These are phyloP conservation scores for Typhlichthys subterraneus DNA, from an alignment of 2,797 vertebrate genomes.

Conservation along the genomic window DNA sequence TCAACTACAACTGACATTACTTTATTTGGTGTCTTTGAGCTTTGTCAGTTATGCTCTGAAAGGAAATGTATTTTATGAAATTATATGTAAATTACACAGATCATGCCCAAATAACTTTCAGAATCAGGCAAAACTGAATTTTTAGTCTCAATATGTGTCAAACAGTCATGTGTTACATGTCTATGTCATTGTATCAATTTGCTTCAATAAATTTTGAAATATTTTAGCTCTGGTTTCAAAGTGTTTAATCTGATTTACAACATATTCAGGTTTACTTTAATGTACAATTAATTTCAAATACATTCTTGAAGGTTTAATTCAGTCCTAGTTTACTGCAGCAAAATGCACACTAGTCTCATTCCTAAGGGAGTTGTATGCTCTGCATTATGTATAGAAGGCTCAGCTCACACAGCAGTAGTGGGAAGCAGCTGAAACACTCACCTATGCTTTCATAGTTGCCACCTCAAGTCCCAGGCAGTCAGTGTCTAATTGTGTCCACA, in stretches of 20 bases:
- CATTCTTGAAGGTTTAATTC: conserved; percentile 1
- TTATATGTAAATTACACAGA: conserved; percentile 6
- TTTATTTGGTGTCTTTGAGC: conserved; percentile 23
- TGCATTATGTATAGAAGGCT: conserved; percentile 56
- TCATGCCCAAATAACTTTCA: conserved; percentile 26
- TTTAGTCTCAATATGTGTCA: conserved; percentile 10
- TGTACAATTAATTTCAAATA: conserved; percentile 4
- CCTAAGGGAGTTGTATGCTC: conserved; percentile 38
- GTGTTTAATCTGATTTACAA: not conserved
- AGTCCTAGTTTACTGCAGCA: conserved; percentile 6
- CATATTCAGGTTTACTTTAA: not conserved
- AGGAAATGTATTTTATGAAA: conserved; percentile 19
- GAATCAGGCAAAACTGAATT: conserved; percentile 26
- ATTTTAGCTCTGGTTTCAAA: conserved; percentile 31
- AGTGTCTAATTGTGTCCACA: too few species aligned
- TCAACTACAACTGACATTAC: conserved; percentile 14
- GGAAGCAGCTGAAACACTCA: conserved; percentile 9
- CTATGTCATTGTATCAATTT: conserved; percentile 53
- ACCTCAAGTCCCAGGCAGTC: too few species aligned
- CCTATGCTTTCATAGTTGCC: conserved; percentile 2
- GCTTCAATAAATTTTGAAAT: conserved; percentile 55
- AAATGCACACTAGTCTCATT: conserved; percentile 36
- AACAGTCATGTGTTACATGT: conserved; percentile 16
- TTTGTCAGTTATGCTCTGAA: conserved; percentile 20
- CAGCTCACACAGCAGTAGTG: conserved; percentile 35